phyloP scores from a whole-genome alignment of 2,888 invertebrate genomes.

The Hipparchia semele region DNA sequence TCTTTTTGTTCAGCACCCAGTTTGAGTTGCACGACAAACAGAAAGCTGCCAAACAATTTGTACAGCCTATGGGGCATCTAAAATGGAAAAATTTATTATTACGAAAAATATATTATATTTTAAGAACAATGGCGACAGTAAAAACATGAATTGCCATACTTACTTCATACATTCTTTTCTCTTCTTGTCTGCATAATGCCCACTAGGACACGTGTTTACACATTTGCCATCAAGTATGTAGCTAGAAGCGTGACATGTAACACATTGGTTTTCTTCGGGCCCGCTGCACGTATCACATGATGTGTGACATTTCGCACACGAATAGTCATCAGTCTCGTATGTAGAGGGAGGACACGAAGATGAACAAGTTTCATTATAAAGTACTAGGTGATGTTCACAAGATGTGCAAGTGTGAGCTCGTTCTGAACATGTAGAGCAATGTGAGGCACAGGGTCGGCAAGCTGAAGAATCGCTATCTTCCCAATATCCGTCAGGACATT shows the following conservation, averaged over 20 bases:
- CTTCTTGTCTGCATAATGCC: constrained; percentile 90
- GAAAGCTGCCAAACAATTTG: constrained; percentile 87
- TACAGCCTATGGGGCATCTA: constrained; percentile 90
- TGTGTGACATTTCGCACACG: constrained; percentile 90
- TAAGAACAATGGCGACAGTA: background rate
- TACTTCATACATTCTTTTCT: constrained; percentile 89
- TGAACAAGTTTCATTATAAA: constrained; percentile 91
- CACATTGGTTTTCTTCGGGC: constrained; percentile 89
- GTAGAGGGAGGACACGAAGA: constrained; percentile 92
- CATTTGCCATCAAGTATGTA: constrained; percentile 89
- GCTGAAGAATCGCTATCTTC: constrained; percentile 89
- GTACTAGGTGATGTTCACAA: constrained; percentile 93
- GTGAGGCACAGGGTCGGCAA: constrained; percentile 93
- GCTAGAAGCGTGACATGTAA: constrained; percentile 89
- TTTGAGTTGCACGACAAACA: constrained; percentile 89
- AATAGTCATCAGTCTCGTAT: constrained; percentile 94
- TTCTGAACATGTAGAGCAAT: constrained; percentile 93
- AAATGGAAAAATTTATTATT: constrained; percentile 7
- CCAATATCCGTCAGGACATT: constrained; percentile 95
- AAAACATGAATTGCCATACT: constrained; percentile 44
- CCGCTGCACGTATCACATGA: constrained; percentile 92
- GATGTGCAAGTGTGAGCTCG: constrained; percentile 92
- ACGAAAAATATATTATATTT: background rate
- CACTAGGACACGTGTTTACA: constrained; percentile 87
- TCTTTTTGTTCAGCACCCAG: constrained; percentile 90